Percentiles rank a stretch among this genome's conserved stretches.
Conservation (phyloP, 2,888 invertebrate species). For the Copidosoma aretas region DNA sequence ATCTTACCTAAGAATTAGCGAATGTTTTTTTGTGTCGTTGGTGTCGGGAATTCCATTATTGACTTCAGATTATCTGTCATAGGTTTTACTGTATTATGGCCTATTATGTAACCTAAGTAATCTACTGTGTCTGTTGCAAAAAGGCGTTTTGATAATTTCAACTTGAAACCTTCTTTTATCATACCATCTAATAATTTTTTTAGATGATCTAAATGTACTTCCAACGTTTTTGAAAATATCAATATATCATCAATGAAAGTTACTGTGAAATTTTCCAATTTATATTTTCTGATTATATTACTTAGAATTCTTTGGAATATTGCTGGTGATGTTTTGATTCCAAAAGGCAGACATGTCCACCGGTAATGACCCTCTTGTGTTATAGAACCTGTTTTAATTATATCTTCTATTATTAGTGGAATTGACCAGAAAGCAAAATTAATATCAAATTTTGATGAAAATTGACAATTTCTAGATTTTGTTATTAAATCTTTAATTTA, state of each 20-base stretch:
- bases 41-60: constrained; percentile 38
- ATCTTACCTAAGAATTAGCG: constrained; percentile 43
- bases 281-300: constrained; percentile 28
- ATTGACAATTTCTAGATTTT: not conserved
- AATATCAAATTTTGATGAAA: not conserved
- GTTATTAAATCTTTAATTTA: not conserved
- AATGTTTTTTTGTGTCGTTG: constrained; percentile 33
- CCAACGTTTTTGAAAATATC: not conserved
- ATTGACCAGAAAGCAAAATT: constrained; percentile 37
- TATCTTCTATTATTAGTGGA: constrained; percentile 29
- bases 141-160: constrained; percentile 43
- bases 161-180: constrained; percentile 40
- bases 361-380: constrained; percentile 23
- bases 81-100: constrained; percentile 25
- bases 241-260: not conserved
- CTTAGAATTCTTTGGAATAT: constrained; percentile 32
- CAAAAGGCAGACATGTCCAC: constrained; percentile 38
- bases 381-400: constrained; percentile 28
- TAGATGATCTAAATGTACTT: not conserved
- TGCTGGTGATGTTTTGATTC: constrained; percentile 24
- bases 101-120: constrained; percentile 24
- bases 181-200: not conserved
- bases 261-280: not conserved
- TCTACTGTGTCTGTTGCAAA: constrained; percentile 35
- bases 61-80: constrained; percentile 37